Percentiles rank a stretch among this genome's conserved stretches.
Conservation (phyloP, 2,888 invertebrate species). For the Leuctra nigra region DNA sequence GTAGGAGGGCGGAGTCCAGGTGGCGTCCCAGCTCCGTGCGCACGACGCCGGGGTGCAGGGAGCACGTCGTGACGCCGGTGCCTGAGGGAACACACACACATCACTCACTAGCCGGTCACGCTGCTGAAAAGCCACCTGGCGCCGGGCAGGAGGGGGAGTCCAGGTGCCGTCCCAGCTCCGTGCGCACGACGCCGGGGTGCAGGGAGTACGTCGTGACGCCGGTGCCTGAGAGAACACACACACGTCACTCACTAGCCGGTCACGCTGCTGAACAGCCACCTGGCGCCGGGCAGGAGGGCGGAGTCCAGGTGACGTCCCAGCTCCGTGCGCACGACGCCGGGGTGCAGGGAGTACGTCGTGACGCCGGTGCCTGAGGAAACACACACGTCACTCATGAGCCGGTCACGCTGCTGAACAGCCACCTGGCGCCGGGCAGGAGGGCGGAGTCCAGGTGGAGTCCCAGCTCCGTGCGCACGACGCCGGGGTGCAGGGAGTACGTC, state of each 20-base stretch:
- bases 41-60: slow-evolving; percentile 26
- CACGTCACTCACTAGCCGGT: too few species aligned
- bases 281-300: slow-evolving; percentile 45
- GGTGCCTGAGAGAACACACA: slow-evolving; percentile 13
- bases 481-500: slow-evolving; percentile 27
- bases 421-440: slow-evolving; percentile 45
- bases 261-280: slow-evolving; percentile 38
- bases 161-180: slow-evolving; percentile 64
- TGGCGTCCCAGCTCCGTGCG: slow-evolving; percentile 61
- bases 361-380: slow-evolving; percentile 18
- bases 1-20: slow-evolving; percentile 43
- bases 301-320: slow-evolving; percentile 56
- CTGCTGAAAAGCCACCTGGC: slow-evolving; percentile 39
- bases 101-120: too few species aligned
- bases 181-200: slow-evolving; percentile 23
- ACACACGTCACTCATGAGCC: neutral
- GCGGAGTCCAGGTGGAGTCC: slow-evolving; percentile 53
- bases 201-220: slow-evolving; percentile 22
- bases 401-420: slow-evolving; percentile 31
- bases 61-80: slow-evolving; percentile 23
- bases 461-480: slow-evolving; percentile 48
- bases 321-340: slow-evolving; percentile 45
- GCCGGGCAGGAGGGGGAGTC: slow-evolving; percentile 46
- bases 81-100: neutral
- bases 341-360: slow-evolving; percentile 23